phyloP scores from a whole-genome alignment of 2,888 invertebrate species.

The Meloe dianella region DNA sequence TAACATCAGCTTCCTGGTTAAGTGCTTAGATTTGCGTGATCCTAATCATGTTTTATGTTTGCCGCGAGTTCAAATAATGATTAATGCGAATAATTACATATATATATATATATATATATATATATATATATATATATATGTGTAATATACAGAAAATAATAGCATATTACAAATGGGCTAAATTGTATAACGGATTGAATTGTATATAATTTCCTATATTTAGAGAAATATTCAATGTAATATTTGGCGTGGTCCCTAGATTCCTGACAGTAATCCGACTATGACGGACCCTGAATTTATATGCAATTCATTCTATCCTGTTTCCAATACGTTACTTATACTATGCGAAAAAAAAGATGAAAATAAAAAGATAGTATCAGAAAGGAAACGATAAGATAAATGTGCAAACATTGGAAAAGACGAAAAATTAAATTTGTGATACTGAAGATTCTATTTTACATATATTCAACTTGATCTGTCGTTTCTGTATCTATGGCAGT shows the following conservation, averaged over 20 bases:
- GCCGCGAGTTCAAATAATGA: too few relatives aligned
- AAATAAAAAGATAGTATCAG: background rate
- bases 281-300: conserved; percentile 34
- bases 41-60: too few relatives aligned
- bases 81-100: too few relatives aligned
- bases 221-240: background rate
- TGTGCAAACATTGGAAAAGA: conserved; percentile 43
- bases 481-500: background rate
- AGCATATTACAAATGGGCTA: too few relatives aligned
- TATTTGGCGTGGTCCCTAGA: background rate
- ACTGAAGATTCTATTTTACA: conserved; percentile 40
- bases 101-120: too few relatives aligned
- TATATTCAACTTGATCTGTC: conserved; percentile 34
- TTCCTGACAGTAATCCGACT: conserved; percentile 8
- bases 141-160: too few relatives aligned
- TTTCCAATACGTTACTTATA: conserved; percentile 39
- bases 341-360: background rate
- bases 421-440: conserved; percentile 39
- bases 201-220: too few relatives aligned
- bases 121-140: too few relatives aligned
- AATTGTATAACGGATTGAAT: too few relatives aligned
- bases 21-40: too few relatives aligned
- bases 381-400: conserved; percentile 40
- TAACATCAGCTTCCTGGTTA: too few relatives aligned
- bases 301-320: conserved; percentile 27